phyloP scores from a whole-genome alignment of 1,140 invertebrate genomes.

The Drosophila arawakana region DNA sequence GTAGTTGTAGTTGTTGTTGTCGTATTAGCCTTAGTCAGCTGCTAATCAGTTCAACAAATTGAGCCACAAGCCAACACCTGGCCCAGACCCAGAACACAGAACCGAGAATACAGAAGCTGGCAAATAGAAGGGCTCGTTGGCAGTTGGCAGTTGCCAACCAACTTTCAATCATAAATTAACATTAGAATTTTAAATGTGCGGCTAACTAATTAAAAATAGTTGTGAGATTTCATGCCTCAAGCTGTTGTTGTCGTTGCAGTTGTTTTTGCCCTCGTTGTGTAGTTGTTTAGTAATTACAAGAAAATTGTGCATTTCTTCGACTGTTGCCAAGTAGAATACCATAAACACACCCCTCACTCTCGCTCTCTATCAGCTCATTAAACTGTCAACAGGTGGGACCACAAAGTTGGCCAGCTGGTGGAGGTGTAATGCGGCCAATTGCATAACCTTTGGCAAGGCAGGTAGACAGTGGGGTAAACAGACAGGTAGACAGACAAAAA shows the following conservation, averaged over 20 bases:
- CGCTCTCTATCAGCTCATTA: background rate
- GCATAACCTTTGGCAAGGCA: constrained; percentile 9
- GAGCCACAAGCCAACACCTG: constrained; percentile 59
- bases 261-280: constrained; percentile 34
- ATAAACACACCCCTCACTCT: constrained; percentile 4
- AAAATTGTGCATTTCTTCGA: constrained; percentile 62
- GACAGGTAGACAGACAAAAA: background rate
- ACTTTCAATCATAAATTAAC: constrained; percentile 80
- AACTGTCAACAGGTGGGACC: constrained; percentile 33
- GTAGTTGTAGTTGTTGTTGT: no score
- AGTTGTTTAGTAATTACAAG: constrained; percentile 65
- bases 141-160: constrained; percentile 34
- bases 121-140: constrained; percentile 52
- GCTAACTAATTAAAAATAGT: constrained; percentile 75
- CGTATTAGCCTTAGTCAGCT: constrained; percentile 24
- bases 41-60: constrained; percentile 64
- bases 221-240: constrained; percentile 77
- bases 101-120: constrained; percentile 11
- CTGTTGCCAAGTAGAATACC: constrained; percentile 50
- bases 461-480: background rate
- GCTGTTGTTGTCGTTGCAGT: constrained; percentile 16
- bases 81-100: constrained; percentile 43
- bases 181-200: constrained; percentile 78
- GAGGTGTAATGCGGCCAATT: constrained; percentile 22
- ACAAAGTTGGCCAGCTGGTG: constrained; percentile 8